Conservation (phyloP, 2,113 vertebrate species). For the Eudyptes chrysolophus region DNA sequence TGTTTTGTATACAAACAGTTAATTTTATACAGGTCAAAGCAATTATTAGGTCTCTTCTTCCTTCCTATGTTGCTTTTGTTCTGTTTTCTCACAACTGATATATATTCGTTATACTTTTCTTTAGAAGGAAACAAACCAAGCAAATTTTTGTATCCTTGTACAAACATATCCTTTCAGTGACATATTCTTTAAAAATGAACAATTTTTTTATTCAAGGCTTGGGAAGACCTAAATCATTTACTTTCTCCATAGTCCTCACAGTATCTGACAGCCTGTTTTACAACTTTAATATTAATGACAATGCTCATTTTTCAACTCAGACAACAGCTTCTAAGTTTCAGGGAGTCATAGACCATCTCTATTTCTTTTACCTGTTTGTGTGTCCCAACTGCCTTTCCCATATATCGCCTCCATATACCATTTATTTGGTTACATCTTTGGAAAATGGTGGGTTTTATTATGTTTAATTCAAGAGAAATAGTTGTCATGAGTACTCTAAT, state of each 20-base stretch:
- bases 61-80: neutral
- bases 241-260: neutral
- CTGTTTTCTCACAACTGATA: neutral
- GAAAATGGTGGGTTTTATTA: neutral
- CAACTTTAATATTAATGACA: neutral
- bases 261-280: neutral
- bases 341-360: neutral
- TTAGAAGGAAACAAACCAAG: neutral
- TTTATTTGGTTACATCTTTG: neutral
- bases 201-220: neutral
- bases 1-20: neutral
- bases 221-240: conserved; percentile 9
- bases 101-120: neutral
- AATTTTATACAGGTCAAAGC: neutral
- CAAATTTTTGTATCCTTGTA: neutral
- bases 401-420: neutral
- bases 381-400: neutral
- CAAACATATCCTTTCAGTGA: neutral
- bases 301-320: neutral
- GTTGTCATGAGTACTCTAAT: neutral
- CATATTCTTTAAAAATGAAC: neutral
- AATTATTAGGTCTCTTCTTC: neutral
- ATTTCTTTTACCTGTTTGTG: neutral
- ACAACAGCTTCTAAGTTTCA: neutral
- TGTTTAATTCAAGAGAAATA: neutral